These are phyloP conservation scores for Drosophila pectinifera DNA, from an alignment of 1,140 invertebrate genomes.

Conservation along the genomic window DNA sequence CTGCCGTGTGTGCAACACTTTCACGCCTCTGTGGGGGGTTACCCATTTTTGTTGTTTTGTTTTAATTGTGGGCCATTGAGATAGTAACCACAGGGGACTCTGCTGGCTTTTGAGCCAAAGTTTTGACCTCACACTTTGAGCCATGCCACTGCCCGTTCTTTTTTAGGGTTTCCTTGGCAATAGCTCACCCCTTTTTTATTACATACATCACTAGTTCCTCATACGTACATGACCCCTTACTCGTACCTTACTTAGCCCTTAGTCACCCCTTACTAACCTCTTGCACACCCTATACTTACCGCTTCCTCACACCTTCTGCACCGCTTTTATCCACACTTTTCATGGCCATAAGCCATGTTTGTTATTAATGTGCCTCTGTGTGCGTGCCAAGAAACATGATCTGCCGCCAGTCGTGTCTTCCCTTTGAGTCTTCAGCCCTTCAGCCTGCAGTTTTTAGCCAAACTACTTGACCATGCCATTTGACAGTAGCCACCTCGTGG, in stretches of 20 bases:
- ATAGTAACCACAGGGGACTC: slow-evolving; percentile 19
- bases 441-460: slow-evolving; percentile 62
- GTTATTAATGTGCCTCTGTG: slow-evolving; percentile 65
- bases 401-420: slow-evolving; percentile 1
- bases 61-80: slow-evolving; percentile 72
- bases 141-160: background rate
- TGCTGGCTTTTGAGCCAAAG: slow-evolving; percentile 40
- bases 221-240: background rate
- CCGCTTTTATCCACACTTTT: slow-evolving; percentile 31
- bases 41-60: slow-evolving; percentile 52
- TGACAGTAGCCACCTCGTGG: slow-evolving; percentile 49
- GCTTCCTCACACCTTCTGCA: background rate
- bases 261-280: background rate
- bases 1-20: slow-evolving; percentile 25
- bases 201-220: background rate
- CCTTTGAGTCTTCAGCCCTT: too few relatives aligned
- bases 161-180: background rate
- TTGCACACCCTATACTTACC: background rate
- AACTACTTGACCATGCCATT: slow-evolving; percentile 71
- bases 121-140: slow-evolving; percentile 25
- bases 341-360: slow-evolving; percentile 64
- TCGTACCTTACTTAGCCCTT: background rate
- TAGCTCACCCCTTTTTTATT: too few relatives aligned
- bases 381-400: slow-evolving; percentile 62
- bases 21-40: slow-evolving; percentile 45